A percentile compares a stretch with the other conserved stretches of the same genome.
phyloP scores from a whole-genome alignment of 1,140 invertebrate genomes.

The Lithobius niger region DNA sequence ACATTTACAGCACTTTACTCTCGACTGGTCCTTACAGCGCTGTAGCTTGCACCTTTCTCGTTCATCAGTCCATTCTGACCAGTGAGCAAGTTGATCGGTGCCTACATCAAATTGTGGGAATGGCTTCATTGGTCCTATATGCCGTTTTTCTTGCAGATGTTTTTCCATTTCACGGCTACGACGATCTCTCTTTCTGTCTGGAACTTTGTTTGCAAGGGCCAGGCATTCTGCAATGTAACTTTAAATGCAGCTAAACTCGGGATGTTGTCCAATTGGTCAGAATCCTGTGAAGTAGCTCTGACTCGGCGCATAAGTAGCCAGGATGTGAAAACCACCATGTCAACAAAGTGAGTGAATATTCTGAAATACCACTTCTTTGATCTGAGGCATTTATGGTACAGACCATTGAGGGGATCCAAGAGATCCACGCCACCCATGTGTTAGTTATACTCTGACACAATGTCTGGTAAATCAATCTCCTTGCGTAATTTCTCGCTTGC shows the following conservation, averaged over 20 bases:
- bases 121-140: background rate
- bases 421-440: conserved; percentile 24
- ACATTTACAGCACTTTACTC: conserved; percentile 1
- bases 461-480: conserved; percentile 5
- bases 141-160: background rate
- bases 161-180: background rate
- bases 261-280: no score
- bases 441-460: conserved; percentile 20
- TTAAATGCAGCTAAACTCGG: no score
- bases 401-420: conserved; percentile 17
- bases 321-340: conserved; percentile 17
- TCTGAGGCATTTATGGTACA: conserved; percentile 17
- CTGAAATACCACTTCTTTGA: conserved; percentile 21
- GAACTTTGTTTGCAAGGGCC: background rate
- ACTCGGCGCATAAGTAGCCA: conserved; percentile 15
- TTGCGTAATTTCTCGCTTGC: background rate
- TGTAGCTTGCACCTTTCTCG: background rate
- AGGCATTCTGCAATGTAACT: conserved; percentile 6
- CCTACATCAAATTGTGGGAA: background rate
- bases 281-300: no score
- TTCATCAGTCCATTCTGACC: background rate
- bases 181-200: background rate
- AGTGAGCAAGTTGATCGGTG: background rate
- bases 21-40: background rate
- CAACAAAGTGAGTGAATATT: conserved; percentile 19